phyloP scores from a whole-genome alignment of 2,113 vertebrate genomes.

The Axis porcinus region DNA sequence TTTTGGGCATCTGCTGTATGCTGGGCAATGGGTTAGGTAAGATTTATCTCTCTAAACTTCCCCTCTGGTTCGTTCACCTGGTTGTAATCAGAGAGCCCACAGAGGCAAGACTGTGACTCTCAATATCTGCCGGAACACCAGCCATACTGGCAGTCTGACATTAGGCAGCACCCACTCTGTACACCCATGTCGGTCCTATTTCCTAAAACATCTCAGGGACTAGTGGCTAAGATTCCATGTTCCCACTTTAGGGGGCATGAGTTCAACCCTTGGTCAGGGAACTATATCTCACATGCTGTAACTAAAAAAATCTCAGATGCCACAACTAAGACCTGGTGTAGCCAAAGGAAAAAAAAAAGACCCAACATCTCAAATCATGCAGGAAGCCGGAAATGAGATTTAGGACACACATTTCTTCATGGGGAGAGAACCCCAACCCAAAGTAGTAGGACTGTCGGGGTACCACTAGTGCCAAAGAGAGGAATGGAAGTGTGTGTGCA shows the following conservation, averaged over 20 bases:
- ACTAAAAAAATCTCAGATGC: neutral
- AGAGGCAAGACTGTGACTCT: constrained; percentile 63
- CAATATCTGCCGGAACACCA: constrained; percentile 82
- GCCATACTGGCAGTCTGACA: constrained; percentile 75
- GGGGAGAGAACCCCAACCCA: neutral
- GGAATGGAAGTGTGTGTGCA: neutral
- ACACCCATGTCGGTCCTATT: constrained; percentile 72
- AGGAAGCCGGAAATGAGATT: constrained; percentile 67
- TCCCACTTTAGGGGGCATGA: neutral
- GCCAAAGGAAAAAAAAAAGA: neutral
- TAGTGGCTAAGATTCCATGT: neutral
- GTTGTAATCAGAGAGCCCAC: constrained; percentile 75
- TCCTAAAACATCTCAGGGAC: constrained; percentile 77
- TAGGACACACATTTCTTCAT: neutral
- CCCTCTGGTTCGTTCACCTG: constrained; percentile 67
- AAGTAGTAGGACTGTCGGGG: neutral
- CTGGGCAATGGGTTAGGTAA: neutral
- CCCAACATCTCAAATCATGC: constrained; percentile 76
- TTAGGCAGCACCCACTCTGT: constrained; percentile 62
- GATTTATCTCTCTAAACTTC: no score
- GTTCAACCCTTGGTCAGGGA: neutral
- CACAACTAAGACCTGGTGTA: neutral
- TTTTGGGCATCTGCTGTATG: neutral
- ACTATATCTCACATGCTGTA: neutral
- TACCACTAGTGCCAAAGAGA: neutral